Percentiles rank a stretch among this genome's conserved stretches.
Evolutionary conservation across 2,797 vertebrate genomes (phyloP).

Genomic region (Onychomys leucogaster): DNA sequence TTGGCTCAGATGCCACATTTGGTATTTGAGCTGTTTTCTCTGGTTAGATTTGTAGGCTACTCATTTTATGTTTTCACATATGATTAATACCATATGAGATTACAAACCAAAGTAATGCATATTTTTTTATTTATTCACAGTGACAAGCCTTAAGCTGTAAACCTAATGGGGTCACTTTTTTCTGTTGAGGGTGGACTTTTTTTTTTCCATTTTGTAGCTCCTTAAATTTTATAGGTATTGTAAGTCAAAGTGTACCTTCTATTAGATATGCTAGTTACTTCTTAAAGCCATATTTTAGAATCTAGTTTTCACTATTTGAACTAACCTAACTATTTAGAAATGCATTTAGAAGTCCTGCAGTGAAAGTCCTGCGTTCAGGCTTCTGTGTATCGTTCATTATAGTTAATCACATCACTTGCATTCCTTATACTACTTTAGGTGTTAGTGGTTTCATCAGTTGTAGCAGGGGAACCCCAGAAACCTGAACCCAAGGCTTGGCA

Average conservation of each 20-base stretch:
- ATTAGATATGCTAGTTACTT: conserved; percentile 66
- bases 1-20: conserved; percentile 55
- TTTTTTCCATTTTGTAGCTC: conserved; percentile 55
- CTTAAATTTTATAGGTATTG: conserved; percentile 68
- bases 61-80: conserved; percentile 55
- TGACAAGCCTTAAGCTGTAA: conserved; percentile 62
- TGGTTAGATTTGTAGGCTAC: conserved; percentile 69
- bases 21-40: conserved; percentile 63
- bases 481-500: conserved; percentile 78
- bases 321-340: conserved; percentile 73
- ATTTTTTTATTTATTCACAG: conserved; percentile 69
- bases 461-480: conserved; percentile 83
- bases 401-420: conserved; percentile 81
- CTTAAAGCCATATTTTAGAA: conserved; percentile 49
- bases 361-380: conserved; percentile 80
- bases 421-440: conserved; percentile 79
- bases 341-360: conserved; percentile 71
- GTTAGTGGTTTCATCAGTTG: conserved; percentile 84
- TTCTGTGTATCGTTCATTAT: conserved; percentile 81
- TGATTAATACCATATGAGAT: conserved; percentile 60
- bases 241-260: conserved; percentile 72
- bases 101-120: conserved; percentile 45
- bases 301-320: conserved; percentile 63
- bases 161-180: conserved; percentile 66
- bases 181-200: conserved; percentile 73